Conservation (phyloP, 2,113 vertebrate species). For the Heteronetta atricapilla region DNA sequence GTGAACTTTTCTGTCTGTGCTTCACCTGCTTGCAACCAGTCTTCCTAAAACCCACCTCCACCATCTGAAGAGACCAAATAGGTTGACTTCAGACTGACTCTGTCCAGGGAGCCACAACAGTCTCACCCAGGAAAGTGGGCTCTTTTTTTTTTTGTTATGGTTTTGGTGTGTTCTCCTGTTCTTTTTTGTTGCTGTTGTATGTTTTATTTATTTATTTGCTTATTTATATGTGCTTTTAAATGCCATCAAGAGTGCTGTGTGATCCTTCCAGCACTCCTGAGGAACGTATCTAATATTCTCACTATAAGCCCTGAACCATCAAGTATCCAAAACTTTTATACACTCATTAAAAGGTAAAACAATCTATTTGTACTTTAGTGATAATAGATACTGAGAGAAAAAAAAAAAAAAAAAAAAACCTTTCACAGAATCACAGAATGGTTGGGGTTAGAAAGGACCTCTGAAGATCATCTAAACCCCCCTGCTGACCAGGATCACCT, state of each 20-base stretch:
- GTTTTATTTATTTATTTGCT: too few species aligned
- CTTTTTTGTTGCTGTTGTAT: too few species aligned
- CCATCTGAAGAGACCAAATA: fast-evolving
- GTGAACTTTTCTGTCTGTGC: background rate
- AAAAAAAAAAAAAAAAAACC: too few species aligned
- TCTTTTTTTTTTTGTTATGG: background rate
- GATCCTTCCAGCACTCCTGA: background rate
- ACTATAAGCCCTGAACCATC: background rate
- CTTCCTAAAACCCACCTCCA: background rate
- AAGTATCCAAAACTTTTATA: background rate
- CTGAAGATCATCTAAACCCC: too few species aligned
- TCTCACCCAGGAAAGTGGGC: background rate
- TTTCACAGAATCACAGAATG: too few species aligned
- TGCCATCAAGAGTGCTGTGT: background rate
- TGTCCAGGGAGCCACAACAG: background rate
- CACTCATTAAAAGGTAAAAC: background rate
- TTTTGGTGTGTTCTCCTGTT: too few species aligned
- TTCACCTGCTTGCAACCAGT: background rate
- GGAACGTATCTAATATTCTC: background rate
- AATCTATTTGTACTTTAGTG: background rate
- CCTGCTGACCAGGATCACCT: too few species aligned
- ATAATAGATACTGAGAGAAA: background rate
- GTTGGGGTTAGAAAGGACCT: too few species aligned
- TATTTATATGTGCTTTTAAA: background rate
- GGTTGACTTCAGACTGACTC: background rate